These are phyloP conservation scores for Simalia tracyae DNA, from an alignment of 2,797 vertebrate genomes.

Conservation along the genomic window DNA sequence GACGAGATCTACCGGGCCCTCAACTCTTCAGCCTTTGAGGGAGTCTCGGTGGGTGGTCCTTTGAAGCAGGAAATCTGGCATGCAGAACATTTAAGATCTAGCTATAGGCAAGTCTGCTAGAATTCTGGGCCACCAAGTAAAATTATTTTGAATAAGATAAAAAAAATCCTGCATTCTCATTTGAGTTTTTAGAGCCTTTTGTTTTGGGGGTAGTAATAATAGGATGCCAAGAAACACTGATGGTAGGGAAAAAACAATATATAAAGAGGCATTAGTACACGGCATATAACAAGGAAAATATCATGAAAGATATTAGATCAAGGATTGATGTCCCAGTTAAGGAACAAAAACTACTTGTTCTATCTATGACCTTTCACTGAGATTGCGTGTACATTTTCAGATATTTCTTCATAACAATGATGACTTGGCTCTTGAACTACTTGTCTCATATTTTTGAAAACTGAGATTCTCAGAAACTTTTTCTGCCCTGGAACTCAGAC, in stretches of 20 bases:
- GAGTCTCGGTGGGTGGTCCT: slow-evolving; percentile 83
- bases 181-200: not conserved
- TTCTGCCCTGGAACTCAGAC: not conserved
- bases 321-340: not conserved
- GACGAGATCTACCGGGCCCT: slow-evolving; percentile 93
- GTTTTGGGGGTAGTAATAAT: no score
- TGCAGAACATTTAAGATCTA: not conserved
- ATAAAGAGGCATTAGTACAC: not conserved
- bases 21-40: slow-evolving; percentile 95
- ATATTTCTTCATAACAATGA: not conserved
- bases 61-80: not conserved
- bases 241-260: not conserved
- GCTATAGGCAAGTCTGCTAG: not conserved
- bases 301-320: not conserved
- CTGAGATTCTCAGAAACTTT: not conserved
- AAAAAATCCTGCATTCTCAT: not conserved
- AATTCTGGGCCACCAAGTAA: not conserved
- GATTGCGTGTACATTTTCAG: not conserved
- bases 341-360: not conserved
- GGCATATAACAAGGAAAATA: not conserved
- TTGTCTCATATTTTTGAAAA: not conserved
- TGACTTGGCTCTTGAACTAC: not conserved
- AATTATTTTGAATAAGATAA: not conserved
- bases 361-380: not conserved
- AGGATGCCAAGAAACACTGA: not conserved